Evolutionary conservation across 37 sponge, comb jelly and placozoan species (phyloP).

Genomic region (Dysidea cf. avara): DNA sequence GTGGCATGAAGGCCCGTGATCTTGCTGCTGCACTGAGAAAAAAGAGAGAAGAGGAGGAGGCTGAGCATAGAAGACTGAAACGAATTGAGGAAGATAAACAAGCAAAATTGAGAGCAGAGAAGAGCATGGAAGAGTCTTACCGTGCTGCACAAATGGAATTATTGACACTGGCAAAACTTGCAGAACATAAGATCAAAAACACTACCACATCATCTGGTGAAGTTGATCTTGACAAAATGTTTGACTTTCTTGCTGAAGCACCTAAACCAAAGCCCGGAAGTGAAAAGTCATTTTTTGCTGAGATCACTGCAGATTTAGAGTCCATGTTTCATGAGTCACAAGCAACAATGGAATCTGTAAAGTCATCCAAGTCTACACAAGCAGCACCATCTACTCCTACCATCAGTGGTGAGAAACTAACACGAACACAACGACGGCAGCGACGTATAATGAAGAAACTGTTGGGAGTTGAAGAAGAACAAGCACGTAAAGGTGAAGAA

Average conservation of each 20-base stretch:
- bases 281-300: constrained; percentile 48
- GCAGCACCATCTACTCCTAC: neutral
- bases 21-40: constrained; percentile 68
- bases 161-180: constrained; percentile 80
- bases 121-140: constrained; percentile 67
- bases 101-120: constrained; percentile 56
- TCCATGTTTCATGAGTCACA: constrained; percentile 56
- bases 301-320: constrained; percentile 66
- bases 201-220: constrained; percentile 51
- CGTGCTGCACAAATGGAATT: constrained; percentile 85
- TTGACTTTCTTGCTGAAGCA: constrained; percentile 62
- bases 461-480: constrained; percentile 79
- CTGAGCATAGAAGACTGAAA: constrained; percentile 51
- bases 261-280: constrained; percentile 44
- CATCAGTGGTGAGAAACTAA: constrained; percentile 13
- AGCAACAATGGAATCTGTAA: constrained; percentile 33
- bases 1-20: constrained; percentile 87
- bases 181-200: constrained; percentile 73
- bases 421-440: constrained; percentile 77
- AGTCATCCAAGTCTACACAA: constrained; percentile 20
- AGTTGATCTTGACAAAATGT: constrained; percentile 85
- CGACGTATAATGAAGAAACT: constrained; percentile 86
- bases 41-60: constrained; percentile 69
- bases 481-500: constrained; percentile 35
- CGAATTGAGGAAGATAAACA: constrained; percentile 62